phyloP scores from a whole-genome alignment of 2,888 invertebrate genomes.

The Oscheius sp. region DNA sequence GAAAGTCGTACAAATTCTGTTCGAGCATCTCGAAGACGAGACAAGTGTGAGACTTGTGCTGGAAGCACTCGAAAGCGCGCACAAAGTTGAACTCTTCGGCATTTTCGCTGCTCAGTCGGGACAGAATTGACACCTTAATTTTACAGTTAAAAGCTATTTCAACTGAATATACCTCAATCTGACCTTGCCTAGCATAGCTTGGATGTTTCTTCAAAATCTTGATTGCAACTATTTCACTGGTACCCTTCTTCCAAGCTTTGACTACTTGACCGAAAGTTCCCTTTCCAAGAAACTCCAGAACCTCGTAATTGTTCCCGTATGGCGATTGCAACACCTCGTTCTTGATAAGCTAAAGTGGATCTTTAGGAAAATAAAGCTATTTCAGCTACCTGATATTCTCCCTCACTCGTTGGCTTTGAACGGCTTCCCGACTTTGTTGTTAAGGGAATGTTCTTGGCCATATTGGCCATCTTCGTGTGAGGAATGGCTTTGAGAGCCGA shows the following conservation, averaged over 20 bases:
- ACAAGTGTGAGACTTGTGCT: constrained; percentile 97
- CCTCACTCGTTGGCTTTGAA: constrained; percentile 64
- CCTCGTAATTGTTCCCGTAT: constrained; percentile 72
- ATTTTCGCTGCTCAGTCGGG: constrained; percentile 86
- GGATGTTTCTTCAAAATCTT: constrained; percentile 99
- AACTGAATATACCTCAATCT: constrained; percentile 88
- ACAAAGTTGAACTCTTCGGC: constrained; percentile 99
- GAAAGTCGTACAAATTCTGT: constrained; percentile 99
- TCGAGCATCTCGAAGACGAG: constrained; percentile 95
- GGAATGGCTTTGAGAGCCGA: constrained; percentile 18
- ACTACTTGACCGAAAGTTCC: constrained; percentile 99
- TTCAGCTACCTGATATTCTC: constrained; percentile 68
- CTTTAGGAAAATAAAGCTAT: neutral
- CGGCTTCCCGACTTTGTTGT: constrained; percentile 44
- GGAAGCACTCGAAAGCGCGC: constrained; percentile 97
- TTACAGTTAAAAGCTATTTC: neutral
- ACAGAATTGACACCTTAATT: constrained; percentile 72
- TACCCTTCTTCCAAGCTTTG: constrained; percentile 99
- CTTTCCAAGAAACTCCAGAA: constrained; percentile 92
- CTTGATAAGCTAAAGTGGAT: constrained; percentile 67
- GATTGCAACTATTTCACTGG: constrained; percentile 99
- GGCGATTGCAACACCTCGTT: constrained; percentile 72
- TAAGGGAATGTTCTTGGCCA: constrained; percentile 35
- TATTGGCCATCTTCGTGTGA: constrained; percentile 44
- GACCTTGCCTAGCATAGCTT: constrained; percentile 98